Evolutionary conservation across 35 echinoderm and acorn worm species (phyloP).

Genomic region (Apostichopus parvimensis): DNA sequence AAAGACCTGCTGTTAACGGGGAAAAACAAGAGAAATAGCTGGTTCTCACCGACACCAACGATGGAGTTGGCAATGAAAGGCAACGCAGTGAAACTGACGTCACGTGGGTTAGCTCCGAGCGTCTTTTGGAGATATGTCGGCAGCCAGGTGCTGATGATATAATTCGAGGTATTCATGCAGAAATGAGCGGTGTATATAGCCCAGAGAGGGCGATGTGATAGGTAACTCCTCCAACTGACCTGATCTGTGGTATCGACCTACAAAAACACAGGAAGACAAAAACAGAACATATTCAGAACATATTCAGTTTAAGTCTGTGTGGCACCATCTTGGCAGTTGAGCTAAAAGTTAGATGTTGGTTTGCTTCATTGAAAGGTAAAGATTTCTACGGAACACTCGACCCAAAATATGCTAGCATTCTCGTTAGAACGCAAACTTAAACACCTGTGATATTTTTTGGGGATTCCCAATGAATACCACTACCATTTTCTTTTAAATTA

Average conservation of each 20-base stretch:
- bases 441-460: too few relatives aligned
- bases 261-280: slow-evolving; percentile 16
- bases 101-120: slow-evolving; percentile 78
- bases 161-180: slow-evolving; percentile 98
- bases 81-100: slow-evolving; percentile 93
- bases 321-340: too few relatives aligned
- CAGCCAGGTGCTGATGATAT: slow-evolving; percentile 94
- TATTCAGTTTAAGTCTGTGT: background rate
- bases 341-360: too few relatives aligned
- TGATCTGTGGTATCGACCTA: slow-evolving; percentile 94
- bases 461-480: too few relatives aligned
- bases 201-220: slow-evolving; percentile 86
- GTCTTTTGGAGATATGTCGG: slow-evolving; percentile 89
- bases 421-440: too few relatives aligned
- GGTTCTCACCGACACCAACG: slow-evolving; percentile 84
- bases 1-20: too few relatives aligned
- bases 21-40: too few relatives aligned
- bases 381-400: too few relatives aligned
- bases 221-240: slow-evolving; percentile 84
- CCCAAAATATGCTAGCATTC: too few relatives aligned
- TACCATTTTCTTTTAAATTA: too few relatives aligned
- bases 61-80: slow-evolving; percentile 96
- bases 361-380: too few relatives aligned
- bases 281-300: background rate
- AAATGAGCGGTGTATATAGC: slow-evolving; percentile 95